Conservation (phyloP, 2,888 invertebrate species). For the Papilio gigon region DNA sequence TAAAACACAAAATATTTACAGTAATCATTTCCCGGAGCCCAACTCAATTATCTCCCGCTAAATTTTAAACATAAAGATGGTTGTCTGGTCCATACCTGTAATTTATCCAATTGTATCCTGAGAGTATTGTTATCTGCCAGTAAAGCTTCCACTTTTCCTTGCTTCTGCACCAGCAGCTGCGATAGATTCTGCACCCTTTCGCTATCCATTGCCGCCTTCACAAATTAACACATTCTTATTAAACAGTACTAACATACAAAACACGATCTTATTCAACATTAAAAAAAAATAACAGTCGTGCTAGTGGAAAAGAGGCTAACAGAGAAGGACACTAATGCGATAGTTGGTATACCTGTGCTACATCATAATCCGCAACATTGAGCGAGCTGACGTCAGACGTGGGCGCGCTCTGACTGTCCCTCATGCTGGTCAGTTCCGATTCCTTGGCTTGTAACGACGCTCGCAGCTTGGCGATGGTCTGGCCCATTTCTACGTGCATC, state of each 20-base stretch:
- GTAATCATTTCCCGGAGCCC: too few species aligned
- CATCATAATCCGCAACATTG: conserved; percentile 73
- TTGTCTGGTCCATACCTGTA: too few species aligned
- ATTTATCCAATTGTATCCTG: conserved; percentile 90
- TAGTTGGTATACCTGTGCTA: conserved; percentile 44
- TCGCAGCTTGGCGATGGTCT: conserved; percentile 64
- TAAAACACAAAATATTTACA: too few species aligned
- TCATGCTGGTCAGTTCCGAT: conserved; percentile 57
- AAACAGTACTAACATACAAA: not conserved
- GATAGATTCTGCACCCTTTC: conserved; percentile 85
- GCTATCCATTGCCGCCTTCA: conserved; percentile 59
- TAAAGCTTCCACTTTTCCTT: conserved; percentile 90
- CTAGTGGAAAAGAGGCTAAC: not conserved
- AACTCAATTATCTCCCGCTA: too few species aligned
- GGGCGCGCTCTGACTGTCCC: conserved; percentile 56
- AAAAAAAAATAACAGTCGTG: not conserved
- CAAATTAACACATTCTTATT: conserved; percentile 32
- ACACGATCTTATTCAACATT: not conserved
- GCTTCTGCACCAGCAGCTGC: conserved; percentile 92
- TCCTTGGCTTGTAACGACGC: conserved; percentile 65
- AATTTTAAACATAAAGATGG: too few species aligned
- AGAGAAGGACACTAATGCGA: too few species aligned
- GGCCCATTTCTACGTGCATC: conserved; percentile 62
- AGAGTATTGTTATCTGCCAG: conserved; percentile 94
- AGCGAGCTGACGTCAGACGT: conserved; percentile 65